These are phyloP conservation scores for Encarsia formosa DNA, from an alignment of 2,888 invertebrate genomes.

Conservation along the genomic window DNA sequence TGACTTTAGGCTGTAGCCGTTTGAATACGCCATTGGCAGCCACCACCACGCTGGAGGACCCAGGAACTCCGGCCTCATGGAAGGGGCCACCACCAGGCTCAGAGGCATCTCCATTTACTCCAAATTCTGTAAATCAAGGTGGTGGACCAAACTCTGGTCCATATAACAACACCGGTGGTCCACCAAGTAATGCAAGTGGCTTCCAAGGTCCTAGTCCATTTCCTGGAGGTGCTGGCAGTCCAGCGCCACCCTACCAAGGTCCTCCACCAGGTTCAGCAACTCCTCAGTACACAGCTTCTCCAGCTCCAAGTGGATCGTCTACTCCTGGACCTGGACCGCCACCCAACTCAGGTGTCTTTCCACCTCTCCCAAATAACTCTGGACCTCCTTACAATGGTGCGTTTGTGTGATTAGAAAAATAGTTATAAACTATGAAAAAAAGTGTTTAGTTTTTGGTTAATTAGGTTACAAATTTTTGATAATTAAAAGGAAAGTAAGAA, in stretches of 20 bases:
- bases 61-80: slow-evolving; percentile 65
- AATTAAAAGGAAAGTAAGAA: background rate
- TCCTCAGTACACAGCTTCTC: slow-evolving; percentile 82
- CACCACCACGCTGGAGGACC: slow-evolving; percentile 71
- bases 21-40: slow-evolving; percentile 53
- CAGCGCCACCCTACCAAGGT: slow-evolving; percentile 68
- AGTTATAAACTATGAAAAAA: background rate
- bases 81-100: slow-evolving; percentile 70
- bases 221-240: slow-evolving; percentile 71
- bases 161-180: slow-evolving; percentile 52
- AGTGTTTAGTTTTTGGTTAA: background rate
- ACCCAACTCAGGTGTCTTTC: slow-evolving; percentile 54
- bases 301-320: slow-evolving; percentile 76
- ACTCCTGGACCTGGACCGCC: slow-evolving; percentile 72
- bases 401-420: background rate
- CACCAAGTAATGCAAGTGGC: slow-evolving; percentile 53
- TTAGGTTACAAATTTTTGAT: background rate
- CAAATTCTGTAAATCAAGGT: slow-evolving; percentile 58
- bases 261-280: slow-evolving; percentile 72
- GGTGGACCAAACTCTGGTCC: slow-evolving; percentile 54
- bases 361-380: slow-evolving; percentile 49
- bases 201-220: slow-evolving; percentile 59
- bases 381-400: slow-evolving; percentile 65
- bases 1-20: slow-evolving; percentile 73
- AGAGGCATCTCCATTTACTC: slow-evolving; percentile 64